phyloP scores from a whole-genome alignment of 2,888 invertebrate genomes.

The Tromatobia lineatoria region DNA sequence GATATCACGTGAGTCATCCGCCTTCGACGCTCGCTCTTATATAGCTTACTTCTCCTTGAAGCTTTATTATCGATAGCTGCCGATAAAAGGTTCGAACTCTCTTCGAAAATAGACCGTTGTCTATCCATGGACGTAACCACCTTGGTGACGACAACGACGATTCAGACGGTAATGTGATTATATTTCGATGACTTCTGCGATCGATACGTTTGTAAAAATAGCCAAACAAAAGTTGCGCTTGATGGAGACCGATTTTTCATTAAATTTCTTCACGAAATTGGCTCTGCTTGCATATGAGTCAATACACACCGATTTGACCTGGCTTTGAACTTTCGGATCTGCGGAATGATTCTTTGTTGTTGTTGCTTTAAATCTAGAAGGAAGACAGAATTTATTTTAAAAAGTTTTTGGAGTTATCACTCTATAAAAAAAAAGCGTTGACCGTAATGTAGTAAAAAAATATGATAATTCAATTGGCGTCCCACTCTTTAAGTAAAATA shows the following conservation, averaged over 20 bases:
- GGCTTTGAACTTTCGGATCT: too few species aligned
- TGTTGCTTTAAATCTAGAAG: too few species aligned
- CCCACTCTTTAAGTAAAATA: too few species aligned
- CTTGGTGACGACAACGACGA: slow-evolving; percentile 7
- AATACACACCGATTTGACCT: too few species aligned
- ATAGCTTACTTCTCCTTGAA: slow-evolving; percentile 44
- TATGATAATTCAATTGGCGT: too few species aligned
- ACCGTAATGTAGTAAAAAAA: too few species aligned
- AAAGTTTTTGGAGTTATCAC: too few species aligned
- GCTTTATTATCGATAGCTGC: slow-evolving; percentile 52
- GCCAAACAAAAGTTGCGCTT: slow-evolving; percentile 15
- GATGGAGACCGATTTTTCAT: slow-evolving; percentile 14
- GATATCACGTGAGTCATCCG: slow-evolving; percentile 45
- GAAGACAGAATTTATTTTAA: too few species aligned
- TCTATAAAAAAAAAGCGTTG: too few species aligned
- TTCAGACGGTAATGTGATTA: slow-evolving; percentile 52
- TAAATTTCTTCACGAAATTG: too few species aligned
- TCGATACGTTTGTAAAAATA: slow-evolving; percentile 25
- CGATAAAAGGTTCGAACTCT: slow-evolving; percentile 55
- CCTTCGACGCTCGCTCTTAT: slow-evolving; percentile 21
- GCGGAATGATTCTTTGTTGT: too few species aligned
- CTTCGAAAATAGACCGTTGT: slow-evolving; percentile 52
- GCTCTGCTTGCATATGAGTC: too few species aligned
- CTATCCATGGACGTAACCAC: slow-evolving; percentile 11
- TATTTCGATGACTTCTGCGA: slow-evolving; percentile 20